Conservation (phyloP, 2,888 invertebrate genomes). For the Parapristionchus giblindavisi region DNA sequence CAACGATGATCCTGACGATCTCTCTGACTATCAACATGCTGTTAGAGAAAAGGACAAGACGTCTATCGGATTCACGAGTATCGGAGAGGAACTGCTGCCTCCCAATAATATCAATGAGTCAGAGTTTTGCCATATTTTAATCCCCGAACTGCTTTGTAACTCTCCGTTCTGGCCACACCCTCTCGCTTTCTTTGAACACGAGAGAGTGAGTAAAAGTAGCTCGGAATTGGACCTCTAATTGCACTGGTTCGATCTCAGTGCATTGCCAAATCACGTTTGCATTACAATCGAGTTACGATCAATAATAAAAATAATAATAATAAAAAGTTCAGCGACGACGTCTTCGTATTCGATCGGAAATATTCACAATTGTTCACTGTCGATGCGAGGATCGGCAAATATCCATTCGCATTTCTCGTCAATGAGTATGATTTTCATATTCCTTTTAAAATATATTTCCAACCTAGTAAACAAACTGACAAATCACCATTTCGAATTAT, state of each 20-base stretch:
- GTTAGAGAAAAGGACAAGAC: conserved; percentile 10
- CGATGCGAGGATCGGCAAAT: conserved; percentile 9
- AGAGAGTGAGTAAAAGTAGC: too few species aligned
- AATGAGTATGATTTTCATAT: not conserved
- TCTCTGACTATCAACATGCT: not conserved
- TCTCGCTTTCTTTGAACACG: too few species aligned
- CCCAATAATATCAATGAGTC: not conserved
- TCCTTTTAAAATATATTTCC: not conserved
- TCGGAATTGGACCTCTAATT: too few species aligned
- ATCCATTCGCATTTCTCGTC: conserved; percentile 16
- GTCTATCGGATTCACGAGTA: conserved; percentile 6
- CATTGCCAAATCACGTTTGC: too few species aligned
- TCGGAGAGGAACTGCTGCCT: conserved; percentile 11
- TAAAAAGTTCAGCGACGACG: conserved; percentile 22
- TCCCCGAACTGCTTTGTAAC: not conserved
- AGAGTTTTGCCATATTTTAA: not conserved
- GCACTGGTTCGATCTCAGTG: too few species aligned
- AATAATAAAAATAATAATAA: too few species aligned
- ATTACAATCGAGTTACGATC: too few species aligned
- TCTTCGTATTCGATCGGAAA: conserved; percentile 18
- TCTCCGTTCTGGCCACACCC: too few species aligned
- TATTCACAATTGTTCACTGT: conserved; percentile 14
- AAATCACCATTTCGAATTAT: too few species aligned
- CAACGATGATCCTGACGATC: conserved; percentile 20
- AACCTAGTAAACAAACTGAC: too few species aligned